Conservation (phyloP, 1,140 invertebrate genomes). For the Coboldia fuscipes region DNA sequence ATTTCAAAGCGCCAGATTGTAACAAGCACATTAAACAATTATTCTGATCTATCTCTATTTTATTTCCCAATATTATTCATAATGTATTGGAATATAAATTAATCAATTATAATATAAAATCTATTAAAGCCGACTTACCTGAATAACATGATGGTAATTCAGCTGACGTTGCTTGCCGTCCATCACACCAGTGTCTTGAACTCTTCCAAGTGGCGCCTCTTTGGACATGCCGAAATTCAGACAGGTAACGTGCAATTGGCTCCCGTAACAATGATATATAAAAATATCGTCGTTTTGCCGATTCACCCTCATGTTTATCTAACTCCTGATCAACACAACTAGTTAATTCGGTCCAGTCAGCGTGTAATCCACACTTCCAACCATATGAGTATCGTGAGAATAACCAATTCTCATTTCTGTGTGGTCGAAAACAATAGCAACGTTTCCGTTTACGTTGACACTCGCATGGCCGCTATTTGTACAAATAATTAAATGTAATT, state of each 20-base stretch:
- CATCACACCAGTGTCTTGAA: constrained; percentile 72
- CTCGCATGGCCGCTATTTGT: constrained; percentile 67
- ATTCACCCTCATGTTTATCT: constrained; percentile 64
- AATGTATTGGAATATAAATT: no score
- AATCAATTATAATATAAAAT: no score
- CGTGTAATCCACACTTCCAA: constrained; percentile 96
- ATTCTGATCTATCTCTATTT: no score
- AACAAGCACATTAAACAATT: no score
- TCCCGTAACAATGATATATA: constrained; percentile 90
- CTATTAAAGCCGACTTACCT: constrained; percentile 24
- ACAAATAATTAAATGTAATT: no score
- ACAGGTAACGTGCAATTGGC: constrained; percentile 76
- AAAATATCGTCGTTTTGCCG: constrained; percentile 69
- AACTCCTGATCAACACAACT: constrained; percentile 71
- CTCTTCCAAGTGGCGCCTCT: constrained; percentile 94
- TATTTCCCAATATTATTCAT: no score
- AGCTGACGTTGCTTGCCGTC: constrained; percentile 47
- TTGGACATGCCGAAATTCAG: constrained; percentile 88
- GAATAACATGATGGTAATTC: constrained; percentile 62
- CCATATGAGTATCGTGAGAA: constrained; percentile 97
- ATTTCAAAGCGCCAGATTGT: no score
- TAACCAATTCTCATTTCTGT: constrained; percentile 83
- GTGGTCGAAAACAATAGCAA: constrained; percentile 81
- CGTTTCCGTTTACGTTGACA: constrained; percentile 69
- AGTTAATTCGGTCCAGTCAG: constrained; percentile 93